These are phyloP conservation scores for Myotis daubentonii DNA, from an alignment of 2,797 vertebrate genomes.

Conservation along the genomic window DNA sequence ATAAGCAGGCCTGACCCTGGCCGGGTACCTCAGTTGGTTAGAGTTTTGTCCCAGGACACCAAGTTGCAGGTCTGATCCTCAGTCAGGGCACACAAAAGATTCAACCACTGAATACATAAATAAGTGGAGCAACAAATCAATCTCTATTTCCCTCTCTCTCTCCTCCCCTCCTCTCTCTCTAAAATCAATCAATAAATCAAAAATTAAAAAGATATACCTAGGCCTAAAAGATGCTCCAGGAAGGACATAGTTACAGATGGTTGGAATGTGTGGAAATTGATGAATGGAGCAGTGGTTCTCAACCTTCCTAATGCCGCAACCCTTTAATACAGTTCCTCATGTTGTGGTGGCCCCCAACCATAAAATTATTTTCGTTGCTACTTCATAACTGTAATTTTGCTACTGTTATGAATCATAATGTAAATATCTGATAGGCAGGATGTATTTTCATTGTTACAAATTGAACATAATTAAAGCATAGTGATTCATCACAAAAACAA, in stretches of 20 bases:
- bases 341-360: too few species aligned
- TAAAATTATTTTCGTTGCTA: too few species aligned
- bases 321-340: too few species aligned
- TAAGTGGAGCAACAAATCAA: not conserved
- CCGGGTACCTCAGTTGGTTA: not conserved
- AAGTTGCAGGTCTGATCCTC: not conserved
- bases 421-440: too few species aligned
- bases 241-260: not conserved
- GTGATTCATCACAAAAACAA: too few species aligned
- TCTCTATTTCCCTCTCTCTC: too few species aligned
- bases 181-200: not conserved
- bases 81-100: not conserved
- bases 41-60: not conserved
- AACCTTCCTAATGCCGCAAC: too few species aligned
- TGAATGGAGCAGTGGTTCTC: too few species aligned
- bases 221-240: not conserved
- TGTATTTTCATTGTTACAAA: too few species aligned
- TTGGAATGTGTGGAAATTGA: not conserved
- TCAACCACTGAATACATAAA: not conserved
- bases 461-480: too few species aligned
- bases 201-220: not conserved
- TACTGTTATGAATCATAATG: too few species aligned
- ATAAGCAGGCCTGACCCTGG: not conserved
- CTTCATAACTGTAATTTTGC: too few species aligned
- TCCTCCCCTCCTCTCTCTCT: not conserved